Base-by-base conservation (phyloP, 2,888 invertebrate species). In the Drosophila paracracens region DNA sequence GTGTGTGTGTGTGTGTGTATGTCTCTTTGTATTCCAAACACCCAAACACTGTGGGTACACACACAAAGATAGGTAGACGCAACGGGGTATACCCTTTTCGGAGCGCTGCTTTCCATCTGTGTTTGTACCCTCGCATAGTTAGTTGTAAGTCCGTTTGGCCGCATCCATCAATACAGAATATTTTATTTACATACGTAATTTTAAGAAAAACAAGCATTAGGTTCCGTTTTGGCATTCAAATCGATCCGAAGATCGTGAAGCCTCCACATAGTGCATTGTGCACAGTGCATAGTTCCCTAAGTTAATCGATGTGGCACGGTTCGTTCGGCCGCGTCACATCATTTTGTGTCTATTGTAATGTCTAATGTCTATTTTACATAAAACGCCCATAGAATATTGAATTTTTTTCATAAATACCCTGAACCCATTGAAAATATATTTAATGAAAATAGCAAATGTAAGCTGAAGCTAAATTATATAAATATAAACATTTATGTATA, bases 11-110 rank as follows among this genome's bases (percentile, higher is more conserved):
- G 8, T 18, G 38, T 46, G 13, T 21, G 13, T 13, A n/a, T 38
- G 27, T 38, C 56, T 72, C 57, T 48, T 59, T 60, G 63, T 74
- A 70, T 63, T 66, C 71, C 61, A 31, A 43, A 40, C 35, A 7
- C 10, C 38, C 43, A 31, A 27, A 33, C 43, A 51, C 25, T 46
- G 25, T 7, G 27, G 57, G 60, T 51, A 27, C 33, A 54, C 25
- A 25, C 33, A 33, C 18, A 18, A 48, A 48, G 25, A 36, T 43
- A 36, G 21, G 21, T n/a, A 21, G 38, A n/a, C 35, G 4, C 21
- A 33, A 27, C 27, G 5, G 16, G 25, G 43, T 29, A 52, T 16
- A 21, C 16, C 10, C 33, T 35, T n/a, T 27, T n/a, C n/a, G 25
- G 3, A 58, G 43, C n/a, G 25, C 16, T 1, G 35, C 18, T 31